Evolutionary conservation across 2,113 vertebrate species (phyloP).

Genomic region (Spilogale gracilis): DNA sequence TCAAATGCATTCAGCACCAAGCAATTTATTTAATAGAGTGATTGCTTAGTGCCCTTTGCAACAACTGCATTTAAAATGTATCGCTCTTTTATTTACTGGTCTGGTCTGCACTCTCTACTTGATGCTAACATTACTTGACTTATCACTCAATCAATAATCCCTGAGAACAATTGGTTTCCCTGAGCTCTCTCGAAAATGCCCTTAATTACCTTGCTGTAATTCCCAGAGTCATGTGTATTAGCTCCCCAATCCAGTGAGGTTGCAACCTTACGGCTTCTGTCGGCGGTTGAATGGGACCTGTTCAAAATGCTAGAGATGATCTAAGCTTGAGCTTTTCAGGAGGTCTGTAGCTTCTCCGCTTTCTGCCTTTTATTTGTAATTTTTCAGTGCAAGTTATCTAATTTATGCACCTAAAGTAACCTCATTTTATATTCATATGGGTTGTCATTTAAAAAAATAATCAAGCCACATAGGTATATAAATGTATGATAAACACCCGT

Average conservation of each 20-base stretch:
- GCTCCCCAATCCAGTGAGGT: conserved; percentile 37
- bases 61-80: conserved; percentile 57
- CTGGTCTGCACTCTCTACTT: conserved; percentile 71
- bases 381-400: neutral
- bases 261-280: neutral
- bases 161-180: conserved; percentile 81
- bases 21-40: neutral
- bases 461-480: neutral
- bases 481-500: neutral
- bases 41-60: conserved; percentile 47
- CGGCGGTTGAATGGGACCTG: neutral
- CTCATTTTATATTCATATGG: neutral
- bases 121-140: conserved; percentile 80
- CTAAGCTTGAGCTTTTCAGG: neutral
- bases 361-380: neutral
- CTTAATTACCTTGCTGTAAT: conserved; percentile 78
- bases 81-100: conserved; percentile 76
- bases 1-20: neutral
- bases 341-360: neutral
- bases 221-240: conserved; percentile 76
- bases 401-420: neutral
- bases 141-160: conserved; percentile 80
- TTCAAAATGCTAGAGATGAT: neutral
- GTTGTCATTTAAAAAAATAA: conserved; percentile 3
- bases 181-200: conserved; percentile 76